Evolutionary conservation across 2,888 invertebrate genomes (phyloP).

Genomic region (Caenorhabditis sp.): DNA sequence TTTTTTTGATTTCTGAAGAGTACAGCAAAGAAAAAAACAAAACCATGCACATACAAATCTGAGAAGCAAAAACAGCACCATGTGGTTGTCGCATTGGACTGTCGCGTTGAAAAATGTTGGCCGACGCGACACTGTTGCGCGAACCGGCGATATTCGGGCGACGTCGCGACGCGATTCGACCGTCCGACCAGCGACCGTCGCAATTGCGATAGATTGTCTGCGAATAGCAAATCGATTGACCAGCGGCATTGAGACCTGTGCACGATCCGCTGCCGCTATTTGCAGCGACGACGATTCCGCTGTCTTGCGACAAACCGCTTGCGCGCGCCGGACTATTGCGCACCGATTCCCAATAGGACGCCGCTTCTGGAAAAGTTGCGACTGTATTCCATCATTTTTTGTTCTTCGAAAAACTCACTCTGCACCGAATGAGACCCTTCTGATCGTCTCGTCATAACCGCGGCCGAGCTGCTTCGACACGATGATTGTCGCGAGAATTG

Average conservation of each 20-base stretch:
- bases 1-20: too few species aligned
- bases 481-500: constrained; percentile 52
- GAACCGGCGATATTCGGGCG: not conserved
- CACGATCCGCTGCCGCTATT: constrained; percentile 22
- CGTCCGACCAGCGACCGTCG: constrained; percentile 64
- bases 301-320: constrained; percentile 36
- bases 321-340: constrained; percentile 35
- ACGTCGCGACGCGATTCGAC: constrained; percentile 44
- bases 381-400: not conserved
- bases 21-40: not conserved
- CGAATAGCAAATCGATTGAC: constrained; percentile 24
- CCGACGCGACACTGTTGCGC: not conserved
- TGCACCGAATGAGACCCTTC: constrained; percentile 9
- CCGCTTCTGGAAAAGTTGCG: constrained; percentile 15
- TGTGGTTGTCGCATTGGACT: constrained; percentile 52
- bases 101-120: constrained; percentile 41
- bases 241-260: constrained; percentile 20
- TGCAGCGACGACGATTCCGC: too few species aligned
- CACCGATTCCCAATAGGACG: constrained; percentile 26
- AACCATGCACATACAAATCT: constrained; percentile 34
- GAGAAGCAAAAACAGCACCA: constrained; percentile 25
- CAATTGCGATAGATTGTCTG: constrained; percentile 58
- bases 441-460: constrained; percentile 18
- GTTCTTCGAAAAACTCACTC: not conserved
- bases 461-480: constrained; percentile 43